Evolutionary conservation across 2,888 invertebrate species (phyloP).

Genomic region (Sericinus montela): DNA sequence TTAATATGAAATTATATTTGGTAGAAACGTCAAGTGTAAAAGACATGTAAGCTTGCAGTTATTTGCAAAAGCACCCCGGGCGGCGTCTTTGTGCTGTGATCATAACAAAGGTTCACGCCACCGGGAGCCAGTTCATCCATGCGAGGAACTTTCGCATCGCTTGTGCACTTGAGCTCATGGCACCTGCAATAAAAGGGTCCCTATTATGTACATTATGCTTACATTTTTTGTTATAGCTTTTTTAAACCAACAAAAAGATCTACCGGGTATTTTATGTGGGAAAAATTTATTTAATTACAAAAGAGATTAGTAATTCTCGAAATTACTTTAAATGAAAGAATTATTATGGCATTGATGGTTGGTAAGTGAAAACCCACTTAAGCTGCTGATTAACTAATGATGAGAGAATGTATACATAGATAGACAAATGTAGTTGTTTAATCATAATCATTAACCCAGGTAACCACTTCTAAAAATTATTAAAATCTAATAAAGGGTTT

Average conservation of each 20-base stretch:
- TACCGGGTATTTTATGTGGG: constrained; percentile 33
- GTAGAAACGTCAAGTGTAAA: constrained; percentile 13
- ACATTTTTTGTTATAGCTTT: constrained; percentile 37
- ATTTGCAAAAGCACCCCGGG: constrained; percentile 28
- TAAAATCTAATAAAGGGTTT: too few species aligned
- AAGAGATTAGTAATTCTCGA: constrained; percentile 41
- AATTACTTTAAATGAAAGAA: constrained; percentile 46
- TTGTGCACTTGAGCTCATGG: constrained; percentile 69
- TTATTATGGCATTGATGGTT: constrained; percentile 35
- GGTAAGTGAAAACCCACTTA: constrained; percentile 36
- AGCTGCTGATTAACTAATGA: constrained; percentile 15
- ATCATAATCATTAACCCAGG: background rate
- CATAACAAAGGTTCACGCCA: constrained; percentile 49
- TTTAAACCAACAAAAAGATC: constrained; percentile 43
- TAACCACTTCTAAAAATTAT: too few species aligned
- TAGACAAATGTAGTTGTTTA: background rate
- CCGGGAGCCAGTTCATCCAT: constrained; percentile 45
- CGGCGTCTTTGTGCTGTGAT: constrained; percentile 53
- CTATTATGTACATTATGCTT: constrained; percentile 36
- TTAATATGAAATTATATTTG: background rate
- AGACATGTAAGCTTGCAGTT: background rate
- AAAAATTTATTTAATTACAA: constrained; percentile 42
- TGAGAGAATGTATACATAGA: too few species aligned
- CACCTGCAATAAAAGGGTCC: constrained; percentile 63
- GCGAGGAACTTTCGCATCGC: constrained; percentile 54